Evolutionary conservation across 2,797 vertebrate genomes (phyloP), one percentile per base, ranked within the genome.

Genomic region (Acomys russatus): DNA sequence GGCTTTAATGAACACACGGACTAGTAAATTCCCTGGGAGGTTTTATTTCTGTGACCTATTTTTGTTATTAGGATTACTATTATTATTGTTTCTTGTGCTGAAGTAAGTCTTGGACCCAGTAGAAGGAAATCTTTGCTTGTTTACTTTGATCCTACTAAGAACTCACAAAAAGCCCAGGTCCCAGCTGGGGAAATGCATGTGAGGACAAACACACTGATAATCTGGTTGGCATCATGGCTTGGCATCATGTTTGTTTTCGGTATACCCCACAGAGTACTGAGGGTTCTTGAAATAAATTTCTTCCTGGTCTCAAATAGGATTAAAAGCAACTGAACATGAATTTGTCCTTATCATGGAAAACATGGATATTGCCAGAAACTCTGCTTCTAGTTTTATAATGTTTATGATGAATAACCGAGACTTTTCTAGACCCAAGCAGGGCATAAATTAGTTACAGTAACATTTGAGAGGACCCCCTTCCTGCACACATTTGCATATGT

Each of bases 121-220:
- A 70, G 71, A 95, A 80, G 74, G 71, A 90, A 96, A 87, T 86
- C 56, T 96, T 92, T 91, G 64, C 83, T 96, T 96, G 84, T 90
- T 95, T 92, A 20, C 74, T 97, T 94, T 95, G 68, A 93, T 91
- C 77, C 92, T 86, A 82, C 61, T 84, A 93, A 96, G 77, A 91
- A 22, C 28, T 83, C 56, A 90, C 51, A 93, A 70, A 96, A 94
- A 95, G 68, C 76, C 71, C 59, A 92, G 17, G 14, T 87, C 35
- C 28, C 78, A 63, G 23, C 35, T 73, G 71, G 70, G 56, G 76
- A 85, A 35, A n/a, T 56, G 14, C 33, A 49, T 49, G 51, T 61
- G 63, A 94, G 51, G 73, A 85, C 84, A 96, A 80, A 94, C 77
- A 82, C 18, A 84, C 88, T 90, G 61, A 85, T 94, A 76, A 88